Percentiles rank a stretch among this genome's conserved stretches.
Evolutionary conservation across 2,113 vertebrate species (phyloP).

Genomic region (Mystacornis crossleyi): DNA sequence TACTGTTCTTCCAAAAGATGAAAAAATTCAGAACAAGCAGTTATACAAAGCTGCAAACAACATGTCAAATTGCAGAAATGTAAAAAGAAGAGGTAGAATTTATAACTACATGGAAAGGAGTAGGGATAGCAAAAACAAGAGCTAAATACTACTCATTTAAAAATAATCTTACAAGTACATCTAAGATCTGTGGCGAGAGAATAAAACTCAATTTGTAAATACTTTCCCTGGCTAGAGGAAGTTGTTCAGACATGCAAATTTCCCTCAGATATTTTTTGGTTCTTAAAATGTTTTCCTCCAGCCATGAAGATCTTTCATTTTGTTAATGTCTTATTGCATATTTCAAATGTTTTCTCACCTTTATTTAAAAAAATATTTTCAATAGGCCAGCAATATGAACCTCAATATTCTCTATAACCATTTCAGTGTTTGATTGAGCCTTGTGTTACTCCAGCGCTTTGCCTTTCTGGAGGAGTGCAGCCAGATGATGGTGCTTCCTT

Average conservation of each 20-base stretch:
- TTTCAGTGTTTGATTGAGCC: neutral
- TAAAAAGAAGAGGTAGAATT: neutral
- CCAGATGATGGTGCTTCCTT: neutral
- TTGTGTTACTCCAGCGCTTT: neutral
- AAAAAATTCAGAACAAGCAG: neutral
- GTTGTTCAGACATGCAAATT: neutral
- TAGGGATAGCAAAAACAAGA: neutral
- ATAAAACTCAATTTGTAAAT: neutral
- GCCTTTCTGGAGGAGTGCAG: neutral
- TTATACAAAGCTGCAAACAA: neutral
- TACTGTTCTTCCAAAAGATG: neutral
- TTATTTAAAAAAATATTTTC: neutral
- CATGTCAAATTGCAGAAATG: neutral
- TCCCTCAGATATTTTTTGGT: neutral
- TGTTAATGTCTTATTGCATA: neutral
- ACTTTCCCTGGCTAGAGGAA: neutral
- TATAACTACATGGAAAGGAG: neutral
- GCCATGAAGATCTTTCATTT: neutral
- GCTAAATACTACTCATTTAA: neutral
- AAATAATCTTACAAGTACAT: neutral
- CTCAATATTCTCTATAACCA: neutral
- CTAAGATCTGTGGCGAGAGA: neutral
- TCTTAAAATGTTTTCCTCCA: neutral
- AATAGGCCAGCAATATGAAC: neutral
- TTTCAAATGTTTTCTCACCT: neutral